Percentiles rank a stretch among this genome's conserved stretches.
Evolutionary conservation across 2,113 vertebrate genomes (phyloP).

Genomic region (Oenanthe oenanthe): DNA sequence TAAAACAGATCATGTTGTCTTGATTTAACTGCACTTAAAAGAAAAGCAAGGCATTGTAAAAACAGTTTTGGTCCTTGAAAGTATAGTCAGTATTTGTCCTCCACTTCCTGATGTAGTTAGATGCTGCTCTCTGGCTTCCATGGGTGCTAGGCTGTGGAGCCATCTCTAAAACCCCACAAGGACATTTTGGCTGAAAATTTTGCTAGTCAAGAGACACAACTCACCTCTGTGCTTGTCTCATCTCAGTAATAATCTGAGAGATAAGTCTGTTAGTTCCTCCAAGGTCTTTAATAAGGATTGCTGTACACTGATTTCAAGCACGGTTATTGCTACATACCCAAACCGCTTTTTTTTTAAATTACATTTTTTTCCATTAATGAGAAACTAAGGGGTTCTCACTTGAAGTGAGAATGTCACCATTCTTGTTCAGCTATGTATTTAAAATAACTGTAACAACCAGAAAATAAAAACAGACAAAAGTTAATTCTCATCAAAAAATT

Average conservation of each 20-base stretch:
- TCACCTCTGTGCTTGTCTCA: not conserved
- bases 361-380: not conserved
- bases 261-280: not conserved
- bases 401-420: not conserved
- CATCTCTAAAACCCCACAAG: not conserved
- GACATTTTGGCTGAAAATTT: not conserved
- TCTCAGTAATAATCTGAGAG: not conserved
- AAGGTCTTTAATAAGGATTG: not conserved
- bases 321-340: accelerated
- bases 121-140: not conserved
- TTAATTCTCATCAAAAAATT: not conserved
- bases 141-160: not conserved
- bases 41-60: not conserved
- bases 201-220: not conserved
- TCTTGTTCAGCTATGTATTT: not conserved
- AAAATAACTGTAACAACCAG: not conserved
- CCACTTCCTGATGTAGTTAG: not conserved
- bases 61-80: not conserved
- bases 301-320: not conserved
- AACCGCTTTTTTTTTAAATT: accelerated
- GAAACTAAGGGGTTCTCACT: not conserved
- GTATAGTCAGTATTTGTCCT: not conserved
- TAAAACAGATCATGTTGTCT: not conserved
- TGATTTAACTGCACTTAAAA: not conserved
- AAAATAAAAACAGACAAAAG: not conserved